Evolutionary conservation across 2,797 vertebrate genomes (phyloP).

Genomic region (Lacerta agilis): DNA sequence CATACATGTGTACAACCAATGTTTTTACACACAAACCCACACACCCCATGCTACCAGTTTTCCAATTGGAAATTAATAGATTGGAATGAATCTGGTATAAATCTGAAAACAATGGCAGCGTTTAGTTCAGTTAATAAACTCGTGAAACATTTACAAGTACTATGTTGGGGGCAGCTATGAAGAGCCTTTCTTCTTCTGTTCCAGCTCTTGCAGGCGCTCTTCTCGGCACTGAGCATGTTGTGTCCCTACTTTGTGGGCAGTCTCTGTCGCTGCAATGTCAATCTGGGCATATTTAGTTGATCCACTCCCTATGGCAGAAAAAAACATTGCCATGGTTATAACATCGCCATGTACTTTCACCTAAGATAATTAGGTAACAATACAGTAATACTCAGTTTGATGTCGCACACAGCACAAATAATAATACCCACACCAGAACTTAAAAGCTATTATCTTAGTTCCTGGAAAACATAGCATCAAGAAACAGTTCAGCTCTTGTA

Average conservation of each 20-base stretch:
- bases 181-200: constrained; percentile 79
- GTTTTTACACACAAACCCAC: constrained; percentile 14
- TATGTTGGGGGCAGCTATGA: neutral
- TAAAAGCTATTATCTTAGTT: neutral
- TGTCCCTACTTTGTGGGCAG: constrained; percentile 84
- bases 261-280: constrained; percentile 85
- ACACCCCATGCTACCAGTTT: constrained; percentile 45
- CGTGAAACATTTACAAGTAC: neutral
- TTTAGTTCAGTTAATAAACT: neutral
- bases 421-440: neutral
- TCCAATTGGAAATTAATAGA: constrained; percentile 67
- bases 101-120: constrained; percentile 22
- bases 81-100: constrained; percentile 74
- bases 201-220: constrained; percentile 83
- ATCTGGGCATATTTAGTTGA: constrained; percentile 87
- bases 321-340: neutral
- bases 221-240: constrained; percentile 83
- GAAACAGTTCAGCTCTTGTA: neutral
- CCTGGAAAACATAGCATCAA: neutral
- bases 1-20: constrained; percentile 46
- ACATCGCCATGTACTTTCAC: neutral
- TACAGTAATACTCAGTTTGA: no score
- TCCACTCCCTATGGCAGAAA: constrained; percentile 74
- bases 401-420: neutral
- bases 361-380: neutral